Evolutionary conservation across 2,888 invertebrate genomes (phyloP).

Genomic region (Trichopria drosophilae): DNA sequence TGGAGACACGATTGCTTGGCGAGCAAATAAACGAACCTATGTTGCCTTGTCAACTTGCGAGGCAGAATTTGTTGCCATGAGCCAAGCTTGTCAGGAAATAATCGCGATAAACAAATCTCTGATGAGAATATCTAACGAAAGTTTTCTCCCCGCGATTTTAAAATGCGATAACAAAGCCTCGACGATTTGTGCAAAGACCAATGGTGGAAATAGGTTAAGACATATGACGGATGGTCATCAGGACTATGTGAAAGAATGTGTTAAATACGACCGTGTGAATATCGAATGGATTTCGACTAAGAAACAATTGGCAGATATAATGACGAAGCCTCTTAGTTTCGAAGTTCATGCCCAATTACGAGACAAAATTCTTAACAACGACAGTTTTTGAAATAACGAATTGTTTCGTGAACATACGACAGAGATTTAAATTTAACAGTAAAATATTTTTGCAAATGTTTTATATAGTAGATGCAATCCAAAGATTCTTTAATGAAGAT

Average conservation of each 20-base stretch:
- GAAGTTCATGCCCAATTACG: neutral
- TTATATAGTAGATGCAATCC: too few species aligned
- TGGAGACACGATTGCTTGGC: constrained; percentile 20
- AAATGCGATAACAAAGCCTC: constrained; percentile 10
- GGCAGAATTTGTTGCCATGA: constrained; percentile 18
- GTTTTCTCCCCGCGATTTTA: neutral
- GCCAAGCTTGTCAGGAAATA: constrained; percentile 9
- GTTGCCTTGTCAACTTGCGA: constrained; percentile 28
- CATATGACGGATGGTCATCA: too few species aligned
- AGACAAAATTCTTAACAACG: too few species aligned
- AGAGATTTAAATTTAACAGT: too few species aligned
- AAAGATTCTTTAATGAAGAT: too few species aligned
- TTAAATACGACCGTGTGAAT: too few species aligned
- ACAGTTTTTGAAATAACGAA: constrained; percentile 5
- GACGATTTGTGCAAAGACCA: too few species aligned
- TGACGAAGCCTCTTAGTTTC: constrained; percentile 5
- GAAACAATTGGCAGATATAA: too few species aligned
- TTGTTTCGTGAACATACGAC: too few species aligned
- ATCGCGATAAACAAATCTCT: constrained; percentile 13
- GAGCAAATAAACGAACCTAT: constrained; percentile 23
- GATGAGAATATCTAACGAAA: neutral
- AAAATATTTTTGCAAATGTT: too few species aligned
- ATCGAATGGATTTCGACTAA: too few species aligned
- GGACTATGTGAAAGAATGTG: too few species aligned
- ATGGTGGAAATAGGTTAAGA: constrained; percentile 12